These are phyloP conservation scores for Gnathonemus echidnorhynchus DNA, from an alignment of 2,113 vertebrate species.

Conservation along the genomic window DNA sequence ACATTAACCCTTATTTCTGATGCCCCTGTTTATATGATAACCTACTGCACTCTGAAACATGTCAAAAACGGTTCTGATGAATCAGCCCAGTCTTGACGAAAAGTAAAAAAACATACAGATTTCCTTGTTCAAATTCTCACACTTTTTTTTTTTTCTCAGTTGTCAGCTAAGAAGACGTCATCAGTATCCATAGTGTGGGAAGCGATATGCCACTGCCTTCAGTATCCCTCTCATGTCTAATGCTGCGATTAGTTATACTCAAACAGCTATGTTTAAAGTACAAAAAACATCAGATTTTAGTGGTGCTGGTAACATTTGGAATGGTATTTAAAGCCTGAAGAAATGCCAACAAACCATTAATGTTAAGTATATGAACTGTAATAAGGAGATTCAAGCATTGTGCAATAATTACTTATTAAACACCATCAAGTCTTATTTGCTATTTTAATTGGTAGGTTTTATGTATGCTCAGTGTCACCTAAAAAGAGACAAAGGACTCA, in stretches of 20 bases:
- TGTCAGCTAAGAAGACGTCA: background rate
- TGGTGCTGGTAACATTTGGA: background rate
- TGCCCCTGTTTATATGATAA: background rate
- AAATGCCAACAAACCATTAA: background rate
- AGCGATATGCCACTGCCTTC: background rate
- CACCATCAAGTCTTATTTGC: background rate
- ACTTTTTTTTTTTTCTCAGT: background rate
- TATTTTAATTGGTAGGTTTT: background rate
- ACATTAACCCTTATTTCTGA: background rate
- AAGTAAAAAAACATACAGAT: background rate
- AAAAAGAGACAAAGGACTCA: background rate
- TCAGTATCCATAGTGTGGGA: background rate
- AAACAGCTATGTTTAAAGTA: background rate
- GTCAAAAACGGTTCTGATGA: background rate
- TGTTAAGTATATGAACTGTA: background rate
- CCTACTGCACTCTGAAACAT: background rate
- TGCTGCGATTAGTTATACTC: background rate
- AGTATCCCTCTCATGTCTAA: background rate
- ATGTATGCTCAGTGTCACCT: background rate
- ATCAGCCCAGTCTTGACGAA: background rate
- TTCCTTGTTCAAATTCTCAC: background rate
- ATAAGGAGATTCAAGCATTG: background rate
- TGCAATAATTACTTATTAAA: background rate
- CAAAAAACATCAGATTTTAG: background rate
- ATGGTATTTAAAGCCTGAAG: background rate